Conservation (phyloP, 2,888 invertebrate species). For the Diaprepes abbreviatus region DNA sequence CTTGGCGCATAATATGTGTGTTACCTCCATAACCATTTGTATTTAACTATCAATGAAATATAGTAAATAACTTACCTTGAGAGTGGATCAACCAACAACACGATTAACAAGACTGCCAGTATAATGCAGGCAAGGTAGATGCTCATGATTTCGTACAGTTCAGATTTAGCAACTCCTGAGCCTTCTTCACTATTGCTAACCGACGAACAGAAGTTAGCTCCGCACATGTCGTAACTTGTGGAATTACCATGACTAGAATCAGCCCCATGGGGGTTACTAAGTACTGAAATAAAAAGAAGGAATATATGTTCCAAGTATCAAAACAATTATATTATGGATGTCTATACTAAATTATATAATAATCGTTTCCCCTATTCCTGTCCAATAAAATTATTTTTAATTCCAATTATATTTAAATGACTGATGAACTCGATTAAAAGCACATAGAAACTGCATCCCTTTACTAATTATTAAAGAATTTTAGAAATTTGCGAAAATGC, state of each 20-base stretch:
- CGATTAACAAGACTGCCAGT: slow-evolving; percentile 88
- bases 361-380: no score
- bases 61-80: slow-evolving; percentile 75
- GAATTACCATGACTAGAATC: slow-evolving; percentile 67
- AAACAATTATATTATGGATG: no score
- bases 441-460: no score
- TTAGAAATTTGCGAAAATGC: no score
- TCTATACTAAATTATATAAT: no score
- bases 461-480: no score
- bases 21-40: background rate
- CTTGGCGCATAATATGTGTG: no score
- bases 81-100: slow-evolving; percentile 90
- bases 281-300: slow-evolving; percentile 71
- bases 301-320: no score
- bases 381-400: no score
- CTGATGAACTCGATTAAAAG: no score
- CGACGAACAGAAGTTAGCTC: slow-evolving; percentile 87
- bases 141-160: slow-evolving; percentile 90
- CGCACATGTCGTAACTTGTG: slow-evolving; percentile 74
- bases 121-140: slow-evolving; percentile 91
- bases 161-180: slow-evolving; percentile 84
- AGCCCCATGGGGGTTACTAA: slow-evolving; percentile 80
- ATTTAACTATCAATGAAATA: background rate
- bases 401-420: no score
- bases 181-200: slow-evolving; percentile 81